Evolutionary conservation across 2,888 invertebrate species (phyloP), one percentile per base, ranked within the genome.

Genomic region (Drosophila koepferae): DNA sequence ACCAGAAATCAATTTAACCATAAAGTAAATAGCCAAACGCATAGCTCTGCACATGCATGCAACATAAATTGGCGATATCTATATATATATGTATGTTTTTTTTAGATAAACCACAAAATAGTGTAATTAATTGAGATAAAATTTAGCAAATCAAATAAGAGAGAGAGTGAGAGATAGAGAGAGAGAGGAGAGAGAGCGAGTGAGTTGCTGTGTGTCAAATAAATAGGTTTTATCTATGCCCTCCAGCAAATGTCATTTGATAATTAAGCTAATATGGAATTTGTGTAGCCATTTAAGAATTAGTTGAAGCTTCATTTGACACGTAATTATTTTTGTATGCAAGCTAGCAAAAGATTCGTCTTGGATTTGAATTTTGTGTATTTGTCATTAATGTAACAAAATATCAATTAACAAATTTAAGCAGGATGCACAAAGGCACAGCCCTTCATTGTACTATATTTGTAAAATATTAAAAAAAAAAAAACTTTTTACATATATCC

Each of bases 1-100:
- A 60, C 66, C 74, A 44, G 59, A 86, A 88, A 86, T 81, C 88
- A 86, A 86, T 86, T 86, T 71, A 72, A 72, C 71, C 68, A 70
- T 74, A 75, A 69, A 71, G 69, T 48, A 64, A 74, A 71, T 54
- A 63, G 54, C 44, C 70, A 34, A 36, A 53, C 41, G 59, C 68
- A 72, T 49, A 44, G 36, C 49, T 36, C 23, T 40, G 54, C 68
- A 48, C 28, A 55, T 46, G 56, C 68, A 72, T 46, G 31, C 38
- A 63, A 28, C 2, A 51, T 49, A 58, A 46, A 70, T 73, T 73
- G 58, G 49, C 49, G 36, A 28, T 28, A 28, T 28, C 6, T 28
- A 28, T 28, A 28, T 28, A 28, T 28, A 28, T 28, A 28, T 28
- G 5, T 28, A 28, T 28, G n/a, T 28, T 28, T 28, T 62, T 51